Evolutionary conservation across 2,888 invertebrate genomes (phyloP).

Genomic region (Serrognathus titanus): DNA sequence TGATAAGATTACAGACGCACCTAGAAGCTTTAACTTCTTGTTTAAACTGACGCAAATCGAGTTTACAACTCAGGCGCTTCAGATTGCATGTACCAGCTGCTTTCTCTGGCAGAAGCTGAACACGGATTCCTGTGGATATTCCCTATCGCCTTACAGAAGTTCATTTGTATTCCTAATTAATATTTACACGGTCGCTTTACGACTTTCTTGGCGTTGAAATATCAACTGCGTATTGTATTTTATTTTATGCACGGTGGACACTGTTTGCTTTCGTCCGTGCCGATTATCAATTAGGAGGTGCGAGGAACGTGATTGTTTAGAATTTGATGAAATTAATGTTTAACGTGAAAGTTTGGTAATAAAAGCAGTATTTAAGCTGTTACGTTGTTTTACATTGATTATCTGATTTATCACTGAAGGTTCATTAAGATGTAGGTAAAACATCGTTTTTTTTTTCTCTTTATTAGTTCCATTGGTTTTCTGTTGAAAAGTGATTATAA

Average conservation of each 20-base stretch:
- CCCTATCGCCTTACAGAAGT: neutral
- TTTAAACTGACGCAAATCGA: slow-evolving; percentile 2
- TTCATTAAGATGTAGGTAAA: too few species aligned
- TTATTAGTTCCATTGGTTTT: too few species aligned
- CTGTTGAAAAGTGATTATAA: too few species aligned
- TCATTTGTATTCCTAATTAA: slow-evolving; percentile 16
- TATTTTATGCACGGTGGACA: neutral
- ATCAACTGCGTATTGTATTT: neutral
- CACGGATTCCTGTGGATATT: slow-evolving; percentile 3
- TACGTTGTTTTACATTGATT: too few species aligned
- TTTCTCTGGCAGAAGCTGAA: slow-evolving; percentile 10
- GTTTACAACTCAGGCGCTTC: neutral
- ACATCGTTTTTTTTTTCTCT: too few species aligned
- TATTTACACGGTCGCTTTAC: slow-evolving; percentile 11
- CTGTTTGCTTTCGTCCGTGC: neutral
- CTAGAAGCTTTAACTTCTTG: neutral
- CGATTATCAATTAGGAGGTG: too few species aligned
- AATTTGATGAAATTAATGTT: too few species aligned
- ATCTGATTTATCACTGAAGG: too few species aligned
- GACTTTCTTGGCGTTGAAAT: slow-evolving; percentile 1
- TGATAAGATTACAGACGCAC: slow-evolving; percentile 1
- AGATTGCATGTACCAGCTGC: neutral
- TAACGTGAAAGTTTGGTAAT: too few species aligned
- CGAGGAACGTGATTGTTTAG: too few species aligned
- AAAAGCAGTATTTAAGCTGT: too few species aligned